Evolutionary conservation across 2,888 invertebrate species (phyloP).

Genomic region (Heliconius charithonia): DNA sequence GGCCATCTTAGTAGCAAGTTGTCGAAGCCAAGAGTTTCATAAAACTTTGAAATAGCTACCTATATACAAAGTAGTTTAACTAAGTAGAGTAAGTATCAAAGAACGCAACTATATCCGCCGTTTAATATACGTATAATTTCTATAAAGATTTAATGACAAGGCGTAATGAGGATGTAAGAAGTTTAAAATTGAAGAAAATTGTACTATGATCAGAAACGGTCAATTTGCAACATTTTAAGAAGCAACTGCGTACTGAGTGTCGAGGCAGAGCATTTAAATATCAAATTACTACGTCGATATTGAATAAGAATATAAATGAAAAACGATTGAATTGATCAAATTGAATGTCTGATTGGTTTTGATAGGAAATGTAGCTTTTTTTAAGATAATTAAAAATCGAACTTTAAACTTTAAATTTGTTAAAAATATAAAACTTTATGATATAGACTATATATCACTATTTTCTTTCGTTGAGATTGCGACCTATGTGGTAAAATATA

Average conservation of each 20-base stretch:
- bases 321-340: no score
- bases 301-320: no score
- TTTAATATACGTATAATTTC: conserved; percentile 12
- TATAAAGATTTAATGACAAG: conserved; percentile 21
- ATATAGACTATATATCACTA: no score
- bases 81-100: conserved; percentile 12
- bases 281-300: background rate
- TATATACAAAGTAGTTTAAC: conserved; percentile 21
- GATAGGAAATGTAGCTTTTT: no score
- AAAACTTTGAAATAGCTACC: conserved; percentile 7
- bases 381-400: no score
- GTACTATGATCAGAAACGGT: background rate
- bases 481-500: background rate
- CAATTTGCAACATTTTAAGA: conserved; percentile 5
- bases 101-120: conserved; percentile 11
- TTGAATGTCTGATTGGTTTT: no score
- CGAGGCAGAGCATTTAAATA: background rate
- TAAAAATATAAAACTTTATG: no score
- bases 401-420: no score
- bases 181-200: background rate
- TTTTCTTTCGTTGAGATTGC: no score
- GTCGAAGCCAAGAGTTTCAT: background rate
- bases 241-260: background rate
- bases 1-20: conserved; percentile 11
- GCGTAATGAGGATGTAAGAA: conserved; percentile 20